Conservation (phyloP, 2,888 invertebrate genomes). For the Ganaspis brasiliensis region DNA sequence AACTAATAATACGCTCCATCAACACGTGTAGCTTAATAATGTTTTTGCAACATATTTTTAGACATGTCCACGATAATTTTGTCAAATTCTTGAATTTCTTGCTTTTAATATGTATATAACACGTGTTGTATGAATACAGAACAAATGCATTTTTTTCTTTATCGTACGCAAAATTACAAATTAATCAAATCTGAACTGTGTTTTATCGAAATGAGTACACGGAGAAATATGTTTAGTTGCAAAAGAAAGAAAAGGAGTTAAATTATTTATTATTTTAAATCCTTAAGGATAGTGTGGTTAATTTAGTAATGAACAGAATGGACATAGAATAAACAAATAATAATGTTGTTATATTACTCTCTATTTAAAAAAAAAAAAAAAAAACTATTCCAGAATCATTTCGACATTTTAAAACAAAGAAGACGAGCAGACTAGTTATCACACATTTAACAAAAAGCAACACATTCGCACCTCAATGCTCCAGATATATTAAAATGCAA, state of each 20-base stretch:
- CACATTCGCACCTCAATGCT: not conserved
- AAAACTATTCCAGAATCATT: no score
- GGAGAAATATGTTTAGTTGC: no score
- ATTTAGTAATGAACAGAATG: no score
- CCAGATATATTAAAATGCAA: not conserved
- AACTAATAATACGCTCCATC: slow-evolving; percentile 9
- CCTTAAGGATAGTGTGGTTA: no score
- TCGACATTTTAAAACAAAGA: no score
- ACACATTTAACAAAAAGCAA: not conserved
- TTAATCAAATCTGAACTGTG: no score
- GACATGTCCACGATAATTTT: not conserved
- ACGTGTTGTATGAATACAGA: not conserved
- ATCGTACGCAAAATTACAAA: not conserved
- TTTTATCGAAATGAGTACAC: no score
- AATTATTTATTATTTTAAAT: no score
- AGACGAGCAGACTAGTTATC: not conserved
- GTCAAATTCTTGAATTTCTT: slow-evolving; percentile 8
- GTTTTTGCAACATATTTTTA: slow-evolving; percentile 14
- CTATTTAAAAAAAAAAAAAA: no score
- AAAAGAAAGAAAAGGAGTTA: no score
- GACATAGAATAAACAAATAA: no score
- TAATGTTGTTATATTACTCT: no score
- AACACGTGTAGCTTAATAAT: slow-evolving; percentile 15
- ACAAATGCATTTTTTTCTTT: not conserved
- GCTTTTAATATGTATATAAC: not conserved